Percentiles rank a stretch among this genome's conserved stretches.
Conservation (phyloP, 2,797 vertebrate species). For the Mus minutoides region DNA sequence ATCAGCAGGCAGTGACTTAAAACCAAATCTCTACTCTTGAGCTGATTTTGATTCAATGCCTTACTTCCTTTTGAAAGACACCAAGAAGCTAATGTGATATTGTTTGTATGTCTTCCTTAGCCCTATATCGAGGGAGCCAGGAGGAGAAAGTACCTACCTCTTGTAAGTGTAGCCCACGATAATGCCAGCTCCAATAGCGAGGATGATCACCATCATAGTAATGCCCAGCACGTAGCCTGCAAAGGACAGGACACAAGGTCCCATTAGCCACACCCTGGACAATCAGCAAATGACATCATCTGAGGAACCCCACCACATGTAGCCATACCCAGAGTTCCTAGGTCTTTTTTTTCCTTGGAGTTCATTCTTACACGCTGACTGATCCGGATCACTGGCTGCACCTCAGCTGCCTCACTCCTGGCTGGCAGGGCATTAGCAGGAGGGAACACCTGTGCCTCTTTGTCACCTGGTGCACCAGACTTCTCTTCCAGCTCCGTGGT, state of each 20-base stretch:
- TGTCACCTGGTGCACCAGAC: conserved; percentile 53
- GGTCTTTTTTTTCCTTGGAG: conserved; percentile 95
- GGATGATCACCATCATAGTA: conserved; percentile 89
- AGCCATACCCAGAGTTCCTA: conserved; percentile 91
- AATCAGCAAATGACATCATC: not conserved
- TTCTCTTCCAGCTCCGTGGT: not conserved
- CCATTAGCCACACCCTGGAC: conserved; percentile 34
- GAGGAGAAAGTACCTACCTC: conserved; percentile 85
- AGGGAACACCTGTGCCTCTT: conserved; percentile 82
- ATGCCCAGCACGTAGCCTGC: conserved; percentile 89
- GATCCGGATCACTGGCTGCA: conserved; percentile 93
- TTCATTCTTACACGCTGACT: conserved; percentile 92
- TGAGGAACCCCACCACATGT: conserved; percentile 15
- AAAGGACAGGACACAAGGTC: conserved; percentile 39
- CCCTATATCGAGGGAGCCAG: not conserved
- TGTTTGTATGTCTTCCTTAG: not conserved
- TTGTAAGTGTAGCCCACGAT: conserved; percentile 89
- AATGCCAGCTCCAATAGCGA: conserved; percentile 87
- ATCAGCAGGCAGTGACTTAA: not conserved
- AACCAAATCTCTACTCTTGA: conserved; percentile 36
- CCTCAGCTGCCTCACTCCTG: conserved; percentile 86
- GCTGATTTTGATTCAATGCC: not conserved
- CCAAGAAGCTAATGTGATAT: not conserved
- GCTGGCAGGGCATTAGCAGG: conserved; percentile 83
- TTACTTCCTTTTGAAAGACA: conserved; percentile 36